Evolutionary conservation across 2,888 invertebrate species (phyloP), one percentile per base, ranked within the genome.

Genomic region (Embidobia sp.): DNA sequence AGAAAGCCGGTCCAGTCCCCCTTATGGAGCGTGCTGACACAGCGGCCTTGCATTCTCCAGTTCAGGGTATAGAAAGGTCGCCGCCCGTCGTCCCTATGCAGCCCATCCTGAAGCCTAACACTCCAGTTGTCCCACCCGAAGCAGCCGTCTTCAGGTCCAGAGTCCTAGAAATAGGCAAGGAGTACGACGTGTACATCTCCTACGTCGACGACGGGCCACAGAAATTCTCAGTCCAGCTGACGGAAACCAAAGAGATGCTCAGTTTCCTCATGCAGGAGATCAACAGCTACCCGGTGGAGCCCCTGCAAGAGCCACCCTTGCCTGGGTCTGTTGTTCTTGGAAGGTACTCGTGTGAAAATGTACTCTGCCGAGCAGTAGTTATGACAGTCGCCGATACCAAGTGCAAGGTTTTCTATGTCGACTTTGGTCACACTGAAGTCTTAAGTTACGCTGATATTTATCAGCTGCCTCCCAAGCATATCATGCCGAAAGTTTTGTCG

Each of bases 171-270:
- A 88, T 92, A 1, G 91, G 91, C 51, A 91, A 92, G 0, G 91
- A 91, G 77, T 93, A 95, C 82, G 91, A 93, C 81, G 94, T 95
- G 0, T 93, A 92, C 85, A 93, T 96, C 1, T 95, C 95, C 13
- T 94, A 92, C 87, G 94, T 95, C 11, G 94, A 95, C 82, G 95
- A 96, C 84, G 96, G 96, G 0, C 95, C 95, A 3, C 93, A 93
- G 77, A 90, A 94, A 61, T 96, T 96, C 90, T 94, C 94, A 19
- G 93, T 95, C 3, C 95, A 96, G 83, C 87, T 95, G 18, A 91
- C 92, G 81, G 90, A 91, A 44, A 92, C 92, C 80, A 92, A 92
- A 77, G 90, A 91, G 8, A 91, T 91, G 78, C 87, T 96, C 8
- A 92, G 92, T 46, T 90, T 91, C n/a, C 91, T 96, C 90, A 95